Percentiles rank a stretch among this genome's conserved stretches.
Evolutionary conservation across 2,797 vertebrate species (phyloP).

Genomic region (Serranus cabrilla): DNA sequence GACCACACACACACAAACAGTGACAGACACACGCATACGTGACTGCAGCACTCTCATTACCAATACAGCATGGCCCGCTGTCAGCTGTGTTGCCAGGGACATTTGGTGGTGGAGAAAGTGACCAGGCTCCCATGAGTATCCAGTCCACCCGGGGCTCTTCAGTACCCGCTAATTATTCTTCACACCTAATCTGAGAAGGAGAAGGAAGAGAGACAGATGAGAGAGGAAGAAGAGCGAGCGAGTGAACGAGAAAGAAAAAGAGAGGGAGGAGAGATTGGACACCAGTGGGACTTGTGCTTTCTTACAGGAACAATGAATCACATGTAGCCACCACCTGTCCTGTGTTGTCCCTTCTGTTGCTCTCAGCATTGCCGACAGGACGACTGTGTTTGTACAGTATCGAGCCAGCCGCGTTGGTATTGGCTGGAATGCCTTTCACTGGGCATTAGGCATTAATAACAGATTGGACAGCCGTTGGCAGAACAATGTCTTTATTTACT

Average conservation of each 20-base stretch:
- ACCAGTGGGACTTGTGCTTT: slow-evolving; percentile 77
- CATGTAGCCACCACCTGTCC: slow-evolving; percentile 81
- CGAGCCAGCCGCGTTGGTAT: slow-evolving; percentile 68
- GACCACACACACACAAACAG: slow-evolving; percentile 51
- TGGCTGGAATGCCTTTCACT: slow-evolving; percentile 66
- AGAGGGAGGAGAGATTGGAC: slow-evolving; percentile 65
- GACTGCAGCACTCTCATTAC: slow-evolving; percentile 71
- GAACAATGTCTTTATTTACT: slow-evolving; percentile 67
- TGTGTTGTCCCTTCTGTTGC: slow-evolving; percentile 81
- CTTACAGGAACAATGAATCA: slow-evolving; percentile 84
- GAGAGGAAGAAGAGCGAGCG: slow-evolving; percentile 37
- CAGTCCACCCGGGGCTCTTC: slow-evolving; percentile 71
- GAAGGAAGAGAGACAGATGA: slow-evolving; percentile 72
- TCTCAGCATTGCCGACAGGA: slow-evolving; percentile 72
- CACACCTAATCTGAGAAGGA: slow-evolving; percentile 81
- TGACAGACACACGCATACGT: slow-evolving; percentile 36
- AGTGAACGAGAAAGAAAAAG: slow-evolving; percentile 34
- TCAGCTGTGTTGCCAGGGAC: slow-evolving; percentile 83
- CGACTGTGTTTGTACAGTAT: slow-evolving; percentile 78
- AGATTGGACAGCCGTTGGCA: slow-evolving; percentile 70
- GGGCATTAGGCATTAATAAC: slow-evolving; percentile 74
- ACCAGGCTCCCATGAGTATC: slow-evolving; percentile 76
- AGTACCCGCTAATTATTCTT: slow-evolving; percentile 85
- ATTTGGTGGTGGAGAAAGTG: slow-evolving; percentile 83
- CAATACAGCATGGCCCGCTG: slow-evolving; percentile 74